Evolutionary conservation across 1,140 invertebrate genomes (phyloP), one percentile per base, ranked within the genome.

Genomic region (Psilanteris sp.): DNA sequence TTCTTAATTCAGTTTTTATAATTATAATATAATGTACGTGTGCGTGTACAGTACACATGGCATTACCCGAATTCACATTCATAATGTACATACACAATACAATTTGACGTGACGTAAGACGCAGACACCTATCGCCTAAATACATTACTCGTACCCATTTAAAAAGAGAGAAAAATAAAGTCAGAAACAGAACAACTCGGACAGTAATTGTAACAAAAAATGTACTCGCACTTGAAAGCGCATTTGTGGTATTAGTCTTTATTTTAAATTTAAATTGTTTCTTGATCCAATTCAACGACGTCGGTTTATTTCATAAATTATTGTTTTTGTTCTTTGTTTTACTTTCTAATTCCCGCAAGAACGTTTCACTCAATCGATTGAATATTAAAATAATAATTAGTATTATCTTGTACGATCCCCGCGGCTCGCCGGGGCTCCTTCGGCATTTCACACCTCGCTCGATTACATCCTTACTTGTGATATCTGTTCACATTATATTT

Each of bases 361-460:
- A 82, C 54, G 43, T 74, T 83, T 79, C n/a, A 79, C 68, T 70
- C 78, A 81, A 46, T 78, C 78, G 68, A 80, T 84, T 81, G 84
- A 82, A 85, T 82, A 83, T 78, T 81, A 79, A 82, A 81, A 85
- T 80, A 85, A 85, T 85, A 75, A 84, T 85, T 82, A 85, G 78
- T 84, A 84, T 86, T 85, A 85, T 83, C 78, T 83, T 77, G 76
- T 81, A 84, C 80, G 74, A 84, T 85, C 75, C 75, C 83, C 83
- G 76, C 78, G 75, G 79, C 67, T 67, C 79, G 77, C 78, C 79
- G 72, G 70, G 73, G 78, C 77, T 79, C 75, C 77, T 78, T 77
- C 62, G 52, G 29, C 46, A 70, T 48, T 70, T 64, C 54, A 24
- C 48, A 14, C 43, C 44, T 44, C 32, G 39, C 50, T 9, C 57